phyloP scores from a whole-genome alignment of 2,797 vertebrate species.

The Meriones psammophilus region DNA sequence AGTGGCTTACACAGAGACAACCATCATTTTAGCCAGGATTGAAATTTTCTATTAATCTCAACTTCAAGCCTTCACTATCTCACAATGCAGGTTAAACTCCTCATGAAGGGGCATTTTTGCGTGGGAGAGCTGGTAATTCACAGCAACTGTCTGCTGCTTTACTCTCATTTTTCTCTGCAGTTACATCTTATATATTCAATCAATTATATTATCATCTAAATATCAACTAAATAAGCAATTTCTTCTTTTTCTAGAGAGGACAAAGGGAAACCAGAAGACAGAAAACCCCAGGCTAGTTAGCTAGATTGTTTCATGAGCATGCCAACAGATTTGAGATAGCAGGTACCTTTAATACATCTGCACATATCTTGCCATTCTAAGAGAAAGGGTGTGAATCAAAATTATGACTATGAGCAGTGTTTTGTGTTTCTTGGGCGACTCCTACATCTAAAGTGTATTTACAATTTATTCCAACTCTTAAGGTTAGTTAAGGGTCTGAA shows the following conservation, averaged over 20 bases:
- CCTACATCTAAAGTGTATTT: background rate
- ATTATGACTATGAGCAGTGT: constrained; percentile 16
- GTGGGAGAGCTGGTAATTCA: background rate
- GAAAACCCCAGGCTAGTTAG: background rate
- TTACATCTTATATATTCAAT: background rate
- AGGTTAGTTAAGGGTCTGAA: constrained; percentile 12
- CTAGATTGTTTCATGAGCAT: background rate
- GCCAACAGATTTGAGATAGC: constrained; percentile 42
- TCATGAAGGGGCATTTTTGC: background rate
- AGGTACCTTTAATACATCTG: background rate
- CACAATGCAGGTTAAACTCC: background rate
- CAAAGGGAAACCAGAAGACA: background rate
- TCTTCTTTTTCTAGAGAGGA: background rate
- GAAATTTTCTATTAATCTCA: constrained; percentile 8
- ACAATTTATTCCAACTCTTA: constrained; percentile 47
- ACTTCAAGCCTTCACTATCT: background rate
- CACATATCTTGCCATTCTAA: constrained; percentile 15
- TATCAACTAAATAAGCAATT: background rate
- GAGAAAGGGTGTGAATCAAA: constrained; percentile 34
- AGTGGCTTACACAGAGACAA: background rate
- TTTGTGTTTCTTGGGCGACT: constrained; percentile 50
- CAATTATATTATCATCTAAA: background rate
- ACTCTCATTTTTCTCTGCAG: background rate
- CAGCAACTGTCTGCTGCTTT: background rate
- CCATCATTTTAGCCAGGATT: background rate